Conservation (phyloP, 2,797 vertebrate species). For the Aulostomus chinensis region DNA sequence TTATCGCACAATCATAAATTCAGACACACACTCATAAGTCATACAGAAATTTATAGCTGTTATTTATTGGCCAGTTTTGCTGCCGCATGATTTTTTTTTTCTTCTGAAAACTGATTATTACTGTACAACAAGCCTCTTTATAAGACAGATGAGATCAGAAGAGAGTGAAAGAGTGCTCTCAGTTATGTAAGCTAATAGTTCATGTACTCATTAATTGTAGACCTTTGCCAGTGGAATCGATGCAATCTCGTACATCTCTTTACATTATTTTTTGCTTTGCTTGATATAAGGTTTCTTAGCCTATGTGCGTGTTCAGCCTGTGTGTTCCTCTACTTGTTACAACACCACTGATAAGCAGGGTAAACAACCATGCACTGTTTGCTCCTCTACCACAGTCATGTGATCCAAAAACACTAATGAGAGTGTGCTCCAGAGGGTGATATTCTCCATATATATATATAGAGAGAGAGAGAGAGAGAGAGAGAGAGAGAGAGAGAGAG, state of each 20-base stretch:
- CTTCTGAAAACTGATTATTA: slow-evolving; percentile 36
- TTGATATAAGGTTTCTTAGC: slow-evolving; percentile 31
- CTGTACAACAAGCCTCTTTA: slow-evolving; percentile 48
- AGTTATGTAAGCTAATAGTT: slow-evolving; percentile 33
- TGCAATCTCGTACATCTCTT: too few species aligned
- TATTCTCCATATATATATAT: too few species aligned
- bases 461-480: too few species aligned
- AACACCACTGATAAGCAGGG: slow-evolving; percentile 77
- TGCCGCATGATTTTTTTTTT: slow-evolving; percentile 29
- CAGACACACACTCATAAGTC: slow-evolving; percentile 40
- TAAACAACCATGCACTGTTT: slow-evolving; percentile 75
- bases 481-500: too few species aligned
- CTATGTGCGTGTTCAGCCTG: slow-evolving; percentile 48
- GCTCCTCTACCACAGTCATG: slow-evolving; percentile 57
- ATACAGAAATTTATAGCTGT: slow-evolving; percentile 59
- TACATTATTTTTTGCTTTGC: slow-evolving; percentile 18
- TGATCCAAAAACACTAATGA: slow-evolving; percentile 64
- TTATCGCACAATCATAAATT: slow-evolving; percentile 59
- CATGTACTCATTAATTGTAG: slow-evolving; percentile 2
- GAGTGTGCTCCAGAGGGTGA: slow-evolving; percentile 2
- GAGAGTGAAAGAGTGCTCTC: slow-evolving; percentile 40
- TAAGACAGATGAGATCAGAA: slow-evolving; percentile 63
- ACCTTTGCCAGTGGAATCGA: too few species aligned
- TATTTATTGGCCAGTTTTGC: slow-evolving; percentile 53
- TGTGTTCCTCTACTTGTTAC: slow-evolving; percentile 74